Evolutionary conservation across 1,140 invertebrate genomes (phyloP).

Genomic region (Brachionus manjavacas): DNA sequence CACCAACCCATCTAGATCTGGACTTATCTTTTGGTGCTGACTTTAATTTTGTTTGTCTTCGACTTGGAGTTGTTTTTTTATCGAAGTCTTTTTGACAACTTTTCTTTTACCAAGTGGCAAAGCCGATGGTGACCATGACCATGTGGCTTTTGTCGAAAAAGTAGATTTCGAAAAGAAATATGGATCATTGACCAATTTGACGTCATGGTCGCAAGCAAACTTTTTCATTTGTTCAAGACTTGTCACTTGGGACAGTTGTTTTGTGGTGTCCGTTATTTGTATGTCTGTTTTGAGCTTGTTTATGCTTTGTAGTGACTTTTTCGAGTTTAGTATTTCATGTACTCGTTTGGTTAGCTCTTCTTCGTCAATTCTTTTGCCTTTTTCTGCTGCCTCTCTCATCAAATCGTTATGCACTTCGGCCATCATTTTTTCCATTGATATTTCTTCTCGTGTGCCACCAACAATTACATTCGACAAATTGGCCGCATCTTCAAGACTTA

Average conservation of each 20-base stretch:
- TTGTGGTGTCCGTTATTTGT: neutral
- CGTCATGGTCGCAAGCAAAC: neutral
- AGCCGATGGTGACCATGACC: no score
- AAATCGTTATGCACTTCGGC: slow-evolving; percentile 34
- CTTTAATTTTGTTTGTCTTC: neutral
- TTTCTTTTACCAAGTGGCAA: neutral
- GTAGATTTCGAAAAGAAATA: neutral
- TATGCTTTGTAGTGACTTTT: neutral
- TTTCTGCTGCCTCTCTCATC: neutral
- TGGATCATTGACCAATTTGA: neutral
- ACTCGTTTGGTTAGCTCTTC: slow-evolving; percentile 7
- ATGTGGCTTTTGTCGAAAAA: no score
- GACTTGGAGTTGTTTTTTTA: neutral
- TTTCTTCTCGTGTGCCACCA: slow-evolving; percentile 21
- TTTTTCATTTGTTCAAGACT: slow-evolving; percentile 1
- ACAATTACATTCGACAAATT: slow-evolving; percentile 19
- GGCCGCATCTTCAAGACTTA: neutral
- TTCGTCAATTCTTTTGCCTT: neutral
- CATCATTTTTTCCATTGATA: slow-evolving; percentile 32
- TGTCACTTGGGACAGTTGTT: neutral
- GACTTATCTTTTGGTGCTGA: neutral
- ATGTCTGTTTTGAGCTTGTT: neutral
- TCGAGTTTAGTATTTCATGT: slow-evolving; percentile 25
- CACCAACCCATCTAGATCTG: neutral
- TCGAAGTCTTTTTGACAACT: neutral